Percentiles rank a stretch among this genome's conserved stretches.
These are phyloP conservation scores for Amphipyra berbera DNA, from an alignment of 2,888 invertebrate genomes.

Conservation along the genomic window DNA sequence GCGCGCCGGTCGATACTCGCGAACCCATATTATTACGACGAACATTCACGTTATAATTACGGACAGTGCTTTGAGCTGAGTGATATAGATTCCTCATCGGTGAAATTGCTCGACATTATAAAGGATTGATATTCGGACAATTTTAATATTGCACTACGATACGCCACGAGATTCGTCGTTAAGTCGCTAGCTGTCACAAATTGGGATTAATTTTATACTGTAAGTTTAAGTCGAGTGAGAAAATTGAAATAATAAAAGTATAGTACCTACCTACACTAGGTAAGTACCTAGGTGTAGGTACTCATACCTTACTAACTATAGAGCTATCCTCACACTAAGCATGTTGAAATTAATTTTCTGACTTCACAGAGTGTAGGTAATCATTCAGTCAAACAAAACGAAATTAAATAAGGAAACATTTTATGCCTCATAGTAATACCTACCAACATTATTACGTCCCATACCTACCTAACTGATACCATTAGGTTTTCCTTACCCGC, in stretches of 20 bases:
- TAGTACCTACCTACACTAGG: too few species aligned
- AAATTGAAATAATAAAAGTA: too few species aligned
- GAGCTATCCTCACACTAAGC: neutral
- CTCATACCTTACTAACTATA: too few species aligned
- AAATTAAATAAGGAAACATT: conserved; percentile 6
- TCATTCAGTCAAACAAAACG: neutral
- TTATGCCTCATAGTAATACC: too few species aligned
- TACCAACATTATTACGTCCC: too few species aligned
- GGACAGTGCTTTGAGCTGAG: conserved; percentile 34
- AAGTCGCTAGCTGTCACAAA: conserved; percentile 24
- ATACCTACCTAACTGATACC: too few species aligned
- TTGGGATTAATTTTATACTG: conserved; percentile 38
- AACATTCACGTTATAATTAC: conserved; percentile 46
- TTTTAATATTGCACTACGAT: neutral
- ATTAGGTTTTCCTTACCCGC: conserved; percentile 11
- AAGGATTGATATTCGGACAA: conserved; percentile 13
- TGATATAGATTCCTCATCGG: conserved; percentile 28
- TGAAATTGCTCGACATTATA: conserved; percentile 12
- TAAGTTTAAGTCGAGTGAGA: conserved; percentile 31
- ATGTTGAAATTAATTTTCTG: neutral
- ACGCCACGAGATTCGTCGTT: conserved; percentile 19
- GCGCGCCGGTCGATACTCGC: conserved; percentile 75
- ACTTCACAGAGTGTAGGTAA: neutral
- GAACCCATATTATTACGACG: conserved; percentile 59
- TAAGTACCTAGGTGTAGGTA: too few species aligned